phyloP scores from a whole-genome alignment of 1,140 invertebrate species.

The Lepidostoma basale region DNA sequence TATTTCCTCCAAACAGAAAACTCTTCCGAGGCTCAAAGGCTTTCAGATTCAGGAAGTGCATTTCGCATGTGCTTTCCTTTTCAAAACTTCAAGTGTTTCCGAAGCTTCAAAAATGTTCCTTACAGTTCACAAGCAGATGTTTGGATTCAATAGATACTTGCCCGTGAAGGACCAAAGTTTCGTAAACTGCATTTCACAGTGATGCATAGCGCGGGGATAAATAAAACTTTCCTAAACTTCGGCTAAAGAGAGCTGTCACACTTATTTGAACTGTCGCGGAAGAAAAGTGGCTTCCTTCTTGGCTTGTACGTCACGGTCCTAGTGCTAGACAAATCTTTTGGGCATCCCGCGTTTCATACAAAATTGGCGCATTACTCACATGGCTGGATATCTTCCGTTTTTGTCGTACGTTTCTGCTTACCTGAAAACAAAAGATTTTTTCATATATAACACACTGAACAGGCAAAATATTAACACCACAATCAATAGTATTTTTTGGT shows the following conservation, averaged over 20 bases:
- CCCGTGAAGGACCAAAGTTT: constrained; percentile 11
- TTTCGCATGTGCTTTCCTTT: constrained; percentile 21
- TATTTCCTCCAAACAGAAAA: constrained; percentile 4
- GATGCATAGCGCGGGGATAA: constrained; percentile 23
- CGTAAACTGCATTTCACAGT: constrained; percentile 30
- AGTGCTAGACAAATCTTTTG: too few species aligned
- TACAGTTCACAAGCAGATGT: constrained; percentile 39
- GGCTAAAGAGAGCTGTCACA: constrained; percentile 26
- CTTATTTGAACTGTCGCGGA: constrained; percentile 12
- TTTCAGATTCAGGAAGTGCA: constrained; percentile 14
- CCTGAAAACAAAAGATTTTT: background rate
- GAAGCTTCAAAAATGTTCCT: constrained; percentile 43
- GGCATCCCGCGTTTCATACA: too few species aligned
- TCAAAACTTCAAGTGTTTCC: constrained; percentile 35
- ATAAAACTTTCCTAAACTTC: constrained; percentile 30
- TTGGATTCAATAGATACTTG: constrained; percentile 45
- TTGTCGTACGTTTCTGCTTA: background rate
- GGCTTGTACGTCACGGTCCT: background rate
- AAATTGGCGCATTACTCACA: too few species aligned
- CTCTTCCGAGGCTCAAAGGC: constrained; percentile 20
- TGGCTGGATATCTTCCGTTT: too few species aligned
- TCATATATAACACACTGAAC: too few species aligned
- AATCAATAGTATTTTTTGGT: too few species aligned
- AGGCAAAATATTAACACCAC: too few species aligned
- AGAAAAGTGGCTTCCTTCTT: background rate